Percentiles rank a stretch among this genome's conserved stretches.
Conservation (phyloP, 2,113 vertebrate genomes). For the Podarcis raffonei region DNA sequence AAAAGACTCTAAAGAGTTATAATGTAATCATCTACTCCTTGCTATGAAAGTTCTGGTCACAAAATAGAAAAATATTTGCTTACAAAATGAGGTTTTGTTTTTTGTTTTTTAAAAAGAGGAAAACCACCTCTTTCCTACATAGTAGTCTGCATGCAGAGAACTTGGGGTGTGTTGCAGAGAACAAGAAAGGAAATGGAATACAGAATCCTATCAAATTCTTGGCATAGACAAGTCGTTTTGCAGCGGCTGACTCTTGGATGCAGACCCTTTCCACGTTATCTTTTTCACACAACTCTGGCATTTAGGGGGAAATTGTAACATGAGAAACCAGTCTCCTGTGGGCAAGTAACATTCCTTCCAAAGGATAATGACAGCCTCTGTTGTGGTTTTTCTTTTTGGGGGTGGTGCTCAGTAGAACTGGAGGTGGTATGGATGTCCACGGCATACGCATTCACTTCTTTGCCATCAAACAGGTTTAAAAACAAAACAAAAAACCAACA, state of each 20-base stretch:
- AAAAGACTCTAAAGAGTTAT: neutral
- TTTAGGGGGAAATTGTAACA: neutral
- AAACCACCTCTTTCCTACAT: neutral
- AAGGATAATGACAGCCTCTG: too few relatives aligned
- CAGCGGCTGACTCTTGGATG: neutral
- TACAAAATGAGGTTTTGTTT: slow-evolving; percentile 21
- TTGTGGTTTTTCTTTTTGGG: neutral
- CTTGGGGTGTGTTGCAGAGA: neutral
- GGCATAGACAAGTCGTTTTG: neutral
- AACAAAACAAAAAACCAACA: neutral
- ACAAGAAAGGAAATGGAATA: neutral
- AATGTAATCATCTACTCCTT: slow-evolving; percentile 44
- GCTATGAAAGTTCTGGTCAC: slow-evolving; percentile 59
- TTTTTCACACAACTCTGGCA: neutral
- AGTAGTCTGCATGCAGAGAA: neutral
- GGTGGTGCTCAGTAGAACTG: neutral
- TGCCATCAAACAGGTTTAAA: neutral
- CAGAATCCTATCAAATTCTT: neutral
- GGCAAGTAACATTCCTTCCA: neutral
- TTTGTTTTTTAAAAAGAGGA: neutral
- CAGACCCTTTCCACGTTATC: neutral
- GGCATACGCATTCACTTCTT: neutral
- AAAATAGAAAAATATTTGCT: slow-evolving; percentile 62
- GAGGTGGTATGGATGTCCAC: neutral
- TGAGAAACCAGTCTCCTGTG: neutral